Conservation (phyloP, 1,140 invertebrate species). For the Whitmania pigra region DNA sequence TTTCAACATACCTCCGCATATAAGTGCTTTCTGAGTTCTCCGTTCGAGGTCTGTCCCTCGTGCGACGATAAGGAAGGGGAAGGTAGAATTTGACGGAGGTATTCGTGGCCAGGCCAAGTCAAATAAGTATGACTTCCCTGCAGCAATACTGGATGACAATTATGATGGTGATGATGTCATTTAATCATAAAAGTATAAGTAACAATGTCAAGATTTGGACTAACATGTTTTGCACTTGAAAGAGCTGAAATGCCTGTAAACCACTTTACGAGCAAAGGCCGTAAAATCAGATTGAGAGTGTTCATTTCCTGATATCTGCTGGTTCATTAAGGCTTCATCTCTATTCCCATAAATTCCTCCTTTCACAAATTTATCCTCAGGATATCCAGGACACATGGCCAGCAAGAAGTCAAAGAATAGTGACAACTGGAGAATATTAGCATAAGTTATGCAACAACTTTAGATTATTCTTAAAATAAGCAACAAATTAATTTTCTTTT, state of each 20-base stretch:
- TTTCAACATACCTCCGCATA: too few relatives aligned
- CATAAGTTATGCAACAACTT: background rate
- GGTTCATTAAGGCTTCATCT: conserved; percentile 1
- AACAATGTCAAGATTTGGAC: background rate
- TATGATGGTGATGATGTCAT: too few relatives aligned
- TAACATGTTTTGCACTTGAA: conserved; percentile 4
- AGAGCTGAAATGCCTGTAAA: background rate
- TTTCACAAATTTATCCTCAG: conserved; percentile 39
- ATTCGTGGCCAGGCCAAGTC: too few relatives aligned
- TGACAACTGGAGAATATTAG: conserved; percentile 38
- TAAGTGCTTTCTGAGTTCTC: too few relatives aligned
- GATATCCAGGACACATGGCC: conserved; percentile 40
- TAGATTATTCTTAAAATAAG: background rate
- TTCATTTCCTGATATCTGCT: background rate
- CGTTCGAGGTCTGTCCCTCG: too few relatives aligned
- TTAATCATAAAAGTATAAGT: background rate
- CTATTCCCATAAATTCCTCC: conserved; percentile 27
- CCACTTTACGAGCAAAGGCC: background rate
- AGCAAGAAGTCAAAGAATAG: conserved; percentile 46
- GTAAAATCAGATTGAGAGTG: background rate
- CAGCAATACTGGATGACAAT: too few relatives aligned
- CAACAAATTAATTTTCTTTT: background rate
- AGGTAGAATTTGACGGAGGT: too few relatives aligned
- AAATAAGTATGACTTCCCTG: too few relatives aligned
- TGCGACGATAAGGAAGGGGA: too few relatives aligned